Percentiles rank a stretch among this genome's conserved stretches.
These are phyloP conservation scores for Xenopus tropicalis DNA, from an alignment of 2,113 vertebrate genomes.

Conservation along the genomic window UCB_Xtro_10.0 CM004449.2:110708501-110709000, in stretches of 20 bases:
- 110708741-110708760: conserved; percentile 14
- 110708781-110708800: not conserved
- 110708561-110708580: conserved; percentile 78
- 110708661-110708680: conserved; percentile 77
- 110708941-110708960: conserved; percentile 11
- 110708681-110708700: conserved; percentile 64
- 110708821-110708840: conserved; percentile 17
- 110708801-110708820: conserved; percentile 20
- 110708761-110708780: conserved; percentile 35
- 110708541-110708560: conserved; percentile 60
- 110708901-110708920: conserved; percentile 21
- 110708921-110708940: conserved; percentile 20
- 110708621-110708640: conserved; percentile 85
- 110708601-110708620: conserved; percentile 92
- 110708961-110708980: conserved; percentile 34
- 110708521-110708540: no score
- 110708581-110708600: conserved; percentile 84
- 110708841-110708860: conserved; percentile 32
- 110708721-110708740: conserved; percentile 5
- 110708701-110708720: conserved; percentile 14
- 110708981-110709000: conserved; percentile 43
- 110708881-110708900: conserved; percentile 7
- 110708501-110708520: no score
- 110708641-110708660: conserved; percentile 82
- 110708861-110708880: conserved; percentile 11